These are phyloP conservation scores for Sylvia atricapilla DNA, from an alignment of 2,113 vertebrate species.

Conservation along the genomic window DNA sequence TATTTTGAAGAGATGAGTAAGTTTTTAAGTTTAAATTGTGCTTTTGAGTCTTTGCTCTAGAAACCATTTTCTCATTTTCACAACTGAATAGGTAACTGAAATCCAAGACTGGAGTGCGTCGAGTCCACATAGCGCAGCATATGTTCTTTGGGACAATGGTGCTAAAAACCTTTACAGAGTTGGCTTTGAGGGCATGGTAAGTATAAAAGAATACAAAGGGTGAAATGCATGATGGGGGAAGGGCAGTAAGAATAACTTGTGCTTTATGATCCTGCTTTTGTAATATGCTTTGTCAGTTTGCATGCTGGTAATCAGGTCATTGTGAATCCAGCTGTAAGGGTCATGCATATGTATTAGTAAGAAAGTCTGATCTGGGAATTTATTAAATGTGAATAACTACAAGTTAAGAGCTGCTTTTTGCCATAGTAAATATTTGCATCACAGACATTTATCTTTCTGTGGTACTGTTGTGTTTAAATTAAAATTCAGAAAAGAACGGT, in stretches of 20 bases:
- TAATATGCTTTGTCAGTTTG: constrained; percentile 66
- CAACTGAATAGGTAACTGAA: constrained; percentile 88
- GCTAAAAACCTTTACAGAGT: constrained; percentile 99
- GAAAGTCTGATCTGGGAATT: constrained; percentile 73
- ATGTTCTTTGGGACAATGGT: constrained; percentile 99
- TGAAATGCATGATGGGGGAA: background rate
- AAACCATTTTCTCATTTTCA: background rate
- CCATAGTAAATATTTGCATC: background rate
- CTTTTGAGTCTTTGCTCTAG: background rate
- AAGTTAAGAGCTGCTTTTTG: background rate
- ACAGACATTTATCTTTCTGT: background rate
- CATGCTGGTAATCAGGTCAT: constrained; percentile 64
- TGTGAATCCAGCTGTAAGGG: constrained; percentile 75
- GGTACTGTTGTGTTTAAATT: background rate
- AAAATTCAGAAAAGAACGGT: background rate
- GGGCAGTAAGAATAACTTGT: constrained; percentile 28
- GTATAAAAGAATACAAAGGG: constrained; percentile 60
- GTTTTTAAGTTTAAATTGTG: background rate
- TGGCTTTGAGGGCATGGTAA: constrained; percentile 99
- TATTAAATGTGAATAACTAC: constrained; percentile 25
- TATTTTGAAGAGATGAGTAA: background rate
- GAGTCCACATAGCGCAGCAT: constrained; percentile 96
- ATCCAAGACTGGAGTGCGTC: constrained; percentile 99
- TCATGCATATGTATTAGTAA: constrained; percentile 76
- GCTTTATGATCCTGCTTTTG: constrained; percentile 62